A percentile compares a stretch with the other conserved stretches of the same genome.
phyloP scores from a whole-genome alignment of 2,888 invertebrate species.

The Isotomurus palustris region DNA sequence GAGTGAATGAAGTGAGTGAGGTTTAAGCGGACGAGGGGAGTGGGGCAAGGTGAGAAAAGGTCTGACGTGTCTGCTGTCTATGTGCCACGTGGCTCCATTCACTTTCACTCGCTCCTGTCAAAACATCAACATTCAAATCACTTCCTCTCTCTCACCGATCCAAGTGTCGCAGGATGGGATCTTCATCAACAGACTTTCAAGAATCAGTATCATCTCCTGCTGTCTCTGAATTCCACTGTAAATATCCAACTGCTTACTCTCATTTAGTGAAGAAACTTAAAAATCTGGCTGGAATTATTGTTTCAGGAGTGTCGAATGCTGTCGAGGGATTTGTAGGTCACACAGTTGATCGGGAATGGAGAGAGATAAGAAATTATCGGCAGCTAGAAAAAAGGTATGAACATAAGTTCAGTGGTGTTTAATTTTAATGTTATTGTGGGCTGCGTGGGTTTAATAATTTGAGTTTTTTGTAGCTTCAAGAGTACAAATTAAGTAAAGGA shows the following conservation, averaged over 20 bases:
- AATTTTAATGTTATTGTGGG: not conserved
- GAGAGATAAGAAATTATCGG: conserved; percentile 21
- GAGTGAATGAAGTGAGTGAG: not conserved
- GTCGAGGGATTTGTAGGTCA: no score
- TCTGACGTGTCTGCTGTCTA: not conserved
- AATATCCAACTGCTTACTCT: no score
- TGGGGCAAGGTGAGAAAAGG: not conserved
- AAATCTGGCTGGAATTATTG: no score
- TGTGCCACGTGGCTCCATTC: conserved; percentile 1
- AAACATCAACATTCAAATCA: conserved; percentile 1
- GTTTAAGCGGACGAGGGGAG: not conserved
- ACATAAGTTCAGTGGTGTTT: not conserved
- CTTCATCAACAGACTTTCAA: no score
- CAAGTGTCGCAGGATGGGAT: not conserved
- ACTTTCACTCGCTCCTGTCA: not conserved
- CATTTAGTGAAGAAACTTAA: no score
- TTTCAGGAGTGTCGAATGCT: no score
- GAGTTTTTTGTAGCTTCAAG: conserved; percentile 22
- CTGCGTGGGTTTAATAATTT: not conserved
- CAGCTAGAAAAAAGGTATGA: conserved; percentile 29
- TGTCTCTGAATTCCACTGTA: no score
- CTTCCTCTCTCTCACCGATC: not conserved
- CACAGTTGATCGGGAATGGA: no score
- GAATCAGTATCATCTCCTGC: no score
- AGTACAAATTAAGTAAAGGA: conserved; percentile 27